Base-by-base conservation (phyloP, 2,888 invertebrate species). In the Hetaerina titia region DNA sequence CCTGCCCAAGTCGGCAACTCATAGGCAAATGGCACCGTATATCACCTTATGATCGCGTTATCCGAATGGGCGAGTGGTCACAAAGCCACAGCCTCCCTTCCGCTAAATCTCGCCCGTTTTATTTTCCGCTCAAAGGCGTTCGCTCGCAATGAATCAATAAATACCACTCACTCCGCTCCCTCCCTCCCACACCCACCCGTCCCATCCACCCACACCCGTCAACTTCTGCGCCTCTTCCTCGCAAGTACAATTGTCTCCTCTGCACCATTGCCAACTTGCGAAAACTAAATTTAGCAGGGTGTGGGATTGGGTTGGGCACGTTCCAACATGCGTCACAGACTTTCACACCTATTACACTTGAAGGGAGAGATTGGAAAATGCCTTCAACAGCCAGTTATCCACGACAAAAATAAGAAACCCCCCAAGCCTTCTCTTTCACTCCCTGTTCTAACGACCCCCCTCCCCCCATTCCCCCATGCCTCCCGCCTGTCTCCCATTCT, bases 241-340 rank as follows among this genome's bases (percentile, higher is more conserved):
- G 25, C 81, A 9, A 31, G 2, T 25, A 13, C 25, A 25, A 81
- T 81, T 81, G 31, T 81, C 81, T 81, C 81, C 81, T 0, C 25
- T 81, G 81, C 81, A 81, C 81, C 31, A 81, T 81, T 81, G 81
- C 81, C 81, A 81, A 81, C 81, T 81, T 81, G 81, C 81, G 81
- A 81, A 81, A 81, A 31, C 31, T 81, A 81, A 81, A 81, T 81
- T 81, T 81, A 81, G 81, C 31, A 25, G 81, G 31, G 11, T 81
- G 81, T 69, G 69, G 69, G 69, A 69, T 69, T 22, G 69, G 25
- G 31, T 81, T 81, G 81, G 81, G 81, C 25, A 4, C 13, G 25
- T 31, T 81, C 81, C 81, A 81, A 81, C 81, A 25, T 81, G 81
- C 81, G 81, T 81, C 81, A 81, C 81, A 13, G 31, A 81, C 81